Conservation (phyloP, 1,140 invertebrate genomes). For the Uloborus diversus region DNA sequence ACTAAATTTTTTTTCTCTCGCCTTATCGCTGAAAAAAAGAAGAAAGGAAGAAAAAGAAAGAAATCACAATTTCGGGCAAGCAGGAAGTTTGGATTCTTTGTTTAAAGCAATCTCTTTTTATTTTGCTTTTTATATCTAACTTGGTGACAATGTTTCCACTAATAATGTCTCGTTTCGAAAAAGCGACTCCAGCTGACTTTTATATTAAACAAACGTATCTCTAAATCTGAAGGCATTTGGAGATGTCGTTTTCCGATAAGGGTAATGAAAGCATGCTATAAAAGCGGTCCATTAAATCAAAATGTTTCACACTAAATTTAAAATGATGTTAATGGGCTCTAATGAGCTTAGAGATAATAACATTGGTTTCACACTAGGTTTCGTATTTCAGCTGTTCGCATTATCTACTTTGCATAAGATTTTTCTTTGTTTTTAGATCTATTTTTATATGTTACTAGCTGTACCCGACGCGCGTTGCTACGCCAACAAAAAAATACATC, state of each 20-base stretch:
- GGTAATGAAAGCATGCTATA: no score
- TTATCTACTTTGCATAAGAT: no score
- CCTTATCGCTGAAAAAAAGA: not conserved
- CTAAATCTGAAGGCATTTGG: constrained; percentile 1
- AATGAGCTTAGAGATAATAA: no score
- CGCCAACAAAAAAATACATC: no score
- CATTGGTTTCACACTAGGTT: no score
- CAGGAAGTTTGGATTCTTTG: constrained; percentile 12
- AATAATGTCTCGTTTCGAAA: constrained; percentile 25
- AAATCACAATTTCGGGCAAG: not conserved
- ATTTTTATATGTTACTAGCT: no score
- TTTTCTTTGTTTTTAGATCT: no score
- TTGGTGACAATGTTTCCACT: constrained; percentile 11
- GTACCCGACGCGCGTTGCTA: no score
- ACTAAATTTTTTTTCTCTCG: not conserved
- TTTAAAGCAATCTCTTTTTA: constrained; percentile 12
- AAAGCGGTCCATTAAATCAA: no score
- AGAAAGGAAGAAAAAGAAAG: not conserved
- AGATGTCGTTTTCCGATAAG: not conserved
- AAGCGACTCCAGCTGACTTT: not conserved
- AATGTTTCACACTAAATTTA: no score
- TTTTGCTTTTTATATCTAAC: not conserved
- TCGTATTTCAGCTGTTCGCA: no score
- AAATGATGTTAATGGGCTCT: no score
- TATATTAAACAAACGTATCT: constrained; percentile 14